phyloP scores from a whole-genome alignment of 2,113 vertebrate genomes.

The Lycocorax pyrrhopterus region DNA sequence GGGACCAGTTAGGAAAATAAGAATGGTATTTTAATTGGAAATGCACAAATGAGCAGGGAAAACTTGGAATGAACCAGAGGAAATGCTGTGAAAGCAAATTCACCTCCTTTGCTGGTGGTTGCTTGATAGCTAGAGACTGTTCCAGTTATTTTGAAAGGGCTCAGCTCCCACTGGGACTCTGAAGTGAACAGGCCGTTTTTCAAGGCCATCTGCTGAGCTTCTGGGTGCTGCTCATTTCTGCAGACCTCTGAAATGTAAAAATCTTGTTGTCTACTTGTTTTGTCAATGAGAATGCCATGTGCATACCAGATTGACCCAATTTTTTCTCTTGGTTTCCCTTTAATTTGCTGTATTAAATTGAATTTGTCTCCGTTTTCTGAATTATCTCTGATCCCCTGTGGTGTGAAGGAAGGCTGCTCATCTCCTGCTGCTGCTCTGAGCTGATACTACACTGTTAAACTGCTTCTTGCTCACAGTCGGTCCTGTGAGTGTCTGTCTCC shows the following conservation, averaged over 20 bases:
- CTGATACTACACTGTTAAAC: background rate
- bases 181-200: background rate
- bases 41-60: background rate
- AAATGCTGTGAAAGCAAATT: conserved; percentile 25
- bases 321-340: conserved; percentile 33
- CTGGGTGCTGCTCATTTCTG: conserved; percentile 26
- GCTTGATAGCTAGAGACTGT: background rate
- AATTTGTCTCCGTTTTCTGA: conserved; percentile 1
- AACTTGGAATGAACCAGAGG: conserved; percentile 16
- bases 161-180: conserved; percentile 21
- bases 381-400: conserved; percentile 24
- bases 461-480: background rate
- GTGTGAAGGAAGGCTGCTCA: conserved; percentile 2
- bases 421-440: conserved; percentile 7
- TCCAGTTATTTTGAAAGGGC: conserved; percentile 31
- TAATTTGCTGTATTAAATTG: conserved; percentile 18
- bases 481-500: background rate
- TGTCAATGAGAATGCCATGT: background rate
- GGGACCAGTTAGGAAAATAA: background rate
- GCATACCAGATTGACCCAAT: background rate
- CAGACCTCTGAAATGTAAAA: conserved; percentile 14
- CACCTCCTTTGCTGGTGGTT: background rate
- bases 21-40: background rate
- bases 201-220: conserved; percentile 41
- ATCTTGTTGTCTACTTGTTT: background rate